Base-by-base conservation (phyloP, 2,888 invertebrate genomes). In the Sthenelais limicola region DNA sequence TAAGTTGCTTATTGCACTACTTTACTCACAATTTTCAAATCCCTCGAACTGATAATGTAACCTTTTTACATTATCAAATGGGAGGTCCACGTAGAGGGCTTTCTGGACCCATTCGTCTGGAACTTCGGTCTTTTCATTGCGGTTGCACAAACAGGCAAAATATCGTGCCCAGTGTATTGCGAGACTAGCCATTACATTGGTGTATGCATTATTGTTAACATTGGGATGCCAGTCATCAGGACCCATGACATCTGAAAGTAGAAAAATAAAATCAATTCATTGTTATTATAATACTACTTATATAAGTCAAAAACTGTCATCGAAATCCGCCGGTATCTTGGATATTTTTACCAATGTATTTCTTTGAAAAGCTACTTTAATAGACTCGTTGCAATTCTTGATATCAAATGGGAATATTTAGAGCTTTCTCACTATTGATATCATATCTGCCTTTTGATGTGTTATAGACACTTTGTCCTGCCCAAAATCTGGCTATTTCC, bases 401-500 rank as follows among this genome's bases (percentile, higher is more conserved):
- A 12, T 51, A 51, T n/a, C 24, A 43, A n/a, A 12, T 15, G 47
- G 9, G 12, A 24, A 15, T 67, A 24, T 30, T 28, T 54, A 18
- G 21, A 32, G 32, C 15, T 0, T 30, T n/a, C 76, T 74, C 30
- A 87, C 87, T 79, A 26, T 77, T 54, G 26, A 87, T 83, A 70
- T 85, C 84, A 72, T 83, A 87, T 32, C 76, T 68, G 1, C 78
- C 77, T 0, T 72, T 77, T 3, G 56, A 54, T 3, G 54, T 38
- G 72, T 83, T 82, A 52, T 77, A 81, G 0, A 71, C 72, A 4
- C 81, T 79, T 26, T 81, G 67, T 15, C 82, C 81, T 24, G 77
- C 78, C 81, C 83, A 85, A 74, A 84, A 87, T 7, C 79, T 74
- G 5, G 87, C 86, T 18, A 86, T 82, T 18, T 80, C 82, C 58